These are phyloP conservation scores for Bolinopsis microptera DNA, from an alignment of 37 sponge, comb jelly and placozoan species.

Conservation along the genomic window DNA sequence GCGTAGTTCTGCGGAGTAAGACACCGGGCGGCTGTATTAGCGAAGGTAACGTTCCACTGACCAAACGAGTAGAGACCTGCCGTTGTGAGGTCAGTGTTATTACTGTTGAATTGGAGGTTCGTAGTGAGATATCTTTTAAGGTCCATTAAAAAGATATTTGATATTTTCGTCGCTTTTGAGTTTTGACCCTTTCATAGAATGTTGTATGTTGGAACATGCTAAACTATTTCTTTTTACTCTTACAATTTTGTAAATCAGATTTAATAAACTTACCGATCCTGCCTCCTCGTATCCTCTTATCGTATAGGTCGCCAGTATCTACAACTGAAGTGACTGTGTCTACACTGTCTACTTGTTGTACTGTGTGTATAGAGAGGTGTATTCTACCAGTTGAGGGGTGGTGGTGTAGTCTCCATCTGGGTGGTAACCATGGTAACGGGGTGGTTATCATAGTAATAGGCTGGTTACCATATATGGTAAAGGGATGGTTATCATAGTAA, in stretches of 20 bases:
- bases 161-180: too few relatives aligned
- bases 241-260: not conserved
- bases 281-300: not conserved
- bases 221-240: not conserved
- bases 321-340: not conserved
- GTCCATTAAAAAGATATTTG: too few relatives aligned
- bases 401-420: conserved; percentile 39
- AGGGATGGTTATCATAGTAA: too few relatives aligned
- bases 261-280: not conserved
- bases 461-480: too few relatives aligned
- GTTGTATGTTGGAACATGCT: too few relatives aligned
- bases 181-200: too few relatives aligned
- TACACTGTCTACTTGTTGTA: not conserved
- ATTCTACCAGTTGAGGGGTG: conserved; percentile 18
- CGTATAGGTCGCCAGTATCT: not conserved
- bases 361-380: conserved; percentile 29
- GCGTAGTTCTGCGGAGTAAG: not conserved
- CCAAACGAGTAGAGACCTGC: conserved; percentile 9
- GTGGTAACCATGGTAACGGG: too few relatives aligned
- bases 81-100: too few relatives aligned
- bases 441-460: too few relatives aligned
- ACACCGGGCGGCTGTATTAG: not conserved
- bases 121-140: too few relatives aligned
- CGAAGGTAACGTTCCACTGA: conserved; percentile 27
- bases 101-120: too few relatives aligned